Evolutionary conservation across 92 coral and sea anemone genomes (phyloP), one percentile per base, ranked within the genome.

Genomic region (Heliopora coerulea): DNA sequence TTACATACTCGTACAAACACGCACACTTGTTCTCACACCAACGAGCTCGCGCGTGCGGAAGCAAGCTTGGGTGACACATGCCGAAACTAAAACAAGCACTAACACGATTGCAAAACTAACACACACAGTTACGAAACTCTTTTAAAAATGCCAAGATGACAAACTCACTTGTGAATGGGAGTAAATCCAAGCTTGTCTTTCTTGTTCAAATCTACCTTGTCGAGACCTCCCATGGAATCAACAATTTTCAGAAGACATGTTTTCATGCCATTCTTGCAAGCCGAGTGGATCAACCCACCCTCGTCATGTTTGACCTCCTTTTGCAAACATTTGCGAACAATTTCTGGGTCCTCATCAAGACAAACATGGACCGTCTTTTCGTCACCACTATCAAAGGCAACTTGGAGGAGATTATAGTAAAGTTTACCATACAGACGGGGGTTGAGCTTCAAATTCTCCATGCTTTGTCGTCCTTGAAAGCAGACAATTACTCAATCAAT

Each of bases 81-180:
- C n/a, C n/a, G n/a, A n/a, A n/a, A n/a, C n/a, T n/a, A n/a, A n/a
- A n/a, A n/a, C n/a, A n/a, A n/a, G n/a, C n/a, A n/a, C n/a, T n/a
- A n/a, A n/a, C n/a, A n/a, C n/a, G n/a, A n/a, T n/a, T n/a, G n/a
- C n/a, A n/a, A n/a, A n/a, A n/a, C n/a, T n/a, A n/a, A n/a, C n/a
- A n/a, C n/a, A n/a, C n/a, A n/a, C n/a, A 37, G 11, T 37, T 37
- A 37, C 42, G 11, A 37, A 37, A 37, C 6, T 37, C 42, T n/a
- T n/a, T n/a, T n/a, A 37, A 37, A 37, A 37, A 37, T 13, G 27
- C 14, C 73, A 46, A 3, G 52, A 44, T 32, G 23, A 11, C n/a
- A n/a, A n/a, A n/a, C 59, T 52, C 50, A 69, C 76, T 69, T 69
- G 48, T 69, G 76, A 52, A 69, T 69, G 10, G 76, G 76, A 50